Conservation (phyloP, 1,140 invertebrate species). For the Dufourea novaeangliae region DNA sequence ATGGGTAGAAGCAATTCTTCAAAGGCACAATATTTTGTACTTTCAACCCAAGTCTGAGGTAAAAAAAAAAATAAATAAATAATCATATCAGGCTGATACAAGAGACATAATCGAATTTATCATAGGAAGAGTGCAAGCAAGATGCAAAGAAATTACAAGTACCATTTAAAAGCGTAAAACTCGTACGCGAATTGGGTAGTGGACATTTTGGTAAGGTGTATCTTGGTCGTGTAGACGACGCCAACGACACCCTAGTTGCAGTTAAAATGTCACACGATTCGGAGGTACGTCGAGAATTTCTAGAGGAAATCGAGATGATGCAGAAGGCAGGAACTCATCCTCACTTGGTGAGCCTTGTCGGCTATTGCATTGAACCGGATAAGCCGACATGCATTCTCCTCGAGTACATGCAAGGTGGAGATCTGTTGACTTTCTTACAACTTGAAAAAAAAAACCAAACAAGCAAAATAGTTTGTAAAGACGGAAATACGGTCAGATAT, state of each 20-base stretch:
- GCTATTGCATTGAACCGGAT: conserved; percentile 87
- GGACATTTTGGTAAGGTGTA: conserved; percentile 90
- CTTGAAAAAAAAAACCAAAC: conserved; percentile 11
- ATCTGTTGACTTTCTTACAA: conserved; percentile 86
- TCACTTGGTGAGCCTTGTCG: conserved; percentile 90
- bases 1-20: conserved; percentile 67
- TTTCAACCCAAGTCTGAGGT: conserved; percentile 81
- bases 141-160: conserved; percentile 83
- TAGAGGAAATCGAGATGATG: conserved; percentile 90
- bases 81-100: background rate
- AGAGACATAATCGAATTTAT: conserved; percentile 13
- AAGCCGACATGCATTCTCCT: conserved; percentile 87
- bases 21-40: conserved; percentile 78
- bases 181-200: conserved; percentile 85
- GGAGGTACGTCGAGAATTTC: conserved; percentile 86
- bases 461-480: background rate
- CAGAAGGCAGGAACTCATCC: conserved; percentile 89
- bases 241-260: conserved; percentile 84
- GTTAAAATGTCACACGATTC: conserved; percentile 86
- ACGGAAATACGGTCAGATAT: background rate
- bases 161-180: conserved; percentile 80
- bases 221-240: conserved; percentile 82
- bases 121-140: conserved; percentile 69
- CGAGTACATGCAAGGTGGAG: conserved; percentile 90
- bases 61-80: conserved; percentile 50